Percentiles rank a stretch among this genome's conserved stretches.
phyloP scores from a whole-genome alignment of 2,113 vertebrate species.

The Apodemus sylvaticus region DNA sequence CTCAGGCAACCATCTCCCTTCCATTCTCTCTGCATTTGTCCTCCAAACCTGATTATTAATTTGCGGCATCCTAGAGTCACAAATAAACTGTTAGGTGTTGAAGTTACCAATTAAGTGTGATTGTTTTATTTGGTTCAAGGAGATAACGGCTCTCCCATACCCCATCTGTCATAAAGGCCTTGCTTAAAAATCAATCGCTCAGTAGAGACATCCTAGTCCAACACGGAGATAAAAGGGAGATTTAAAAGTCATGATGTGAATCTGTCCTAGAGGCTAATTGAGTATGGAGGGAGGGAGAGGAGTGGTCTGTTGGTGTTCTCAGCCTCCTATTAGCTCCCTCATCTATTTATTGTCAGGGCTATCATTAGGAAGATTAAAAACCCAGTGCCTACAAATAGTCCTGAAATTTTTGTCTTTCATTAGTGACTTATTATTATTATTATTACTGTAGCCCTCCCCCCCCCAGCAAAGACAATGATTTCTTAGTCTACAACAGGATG shows the following conservation, averaged over 20 bases:
- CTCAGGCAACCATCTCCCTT: neutral
- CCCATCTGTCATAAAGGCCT: conserved; percentile 83
- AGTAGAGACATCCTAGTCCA: conserved; percentile 75
- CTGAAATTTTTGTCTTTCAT: conserved; percentile 72
- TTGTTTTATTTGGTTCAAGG: conserved; percentile 78
- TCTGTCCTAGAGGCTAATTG: conserved; percentile 80
- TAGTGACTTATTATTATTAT: conserved; percentile 68
- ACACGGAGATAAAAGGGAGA: conserved; percentile 81
- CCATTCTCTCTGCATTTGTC: neutral
- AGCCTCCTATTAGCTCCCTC: conserved; percentile 73
- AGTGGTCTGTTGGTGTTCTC: conserved; percentile 68
- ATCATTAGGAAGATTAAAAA: conserved; percentile 83
- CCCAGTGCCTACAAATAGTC: conserved; percentile 80
- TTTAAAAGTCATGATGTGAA: conserved; percentile 78
- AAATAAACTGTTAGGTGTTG: conserved; percentile 59
- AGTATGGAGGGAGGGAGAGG: conserved; percentile 70
- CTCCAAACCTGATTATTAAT: conserved; percentile 20
- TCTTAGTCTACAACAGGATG: conserved; percentile 11
- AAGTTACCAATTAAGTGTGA: conserved; percentile 83
- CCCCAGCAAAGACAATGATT: conserved; percentile 66
- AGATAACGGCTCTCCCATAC: conserved; percentile 75
- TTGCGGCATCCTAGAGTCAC: conserved; percentile 40
- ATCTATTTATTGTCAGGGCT: conserved; percentile 80
- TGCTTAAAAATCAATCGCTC: conserved; percentile 76
- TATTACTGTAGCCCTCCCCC: conserved; percentile 52